Evolutionary conservation across 2,797 vertebrate species (phyloP).

Genomic region (Threskiornis aethiopicus): DNA sequence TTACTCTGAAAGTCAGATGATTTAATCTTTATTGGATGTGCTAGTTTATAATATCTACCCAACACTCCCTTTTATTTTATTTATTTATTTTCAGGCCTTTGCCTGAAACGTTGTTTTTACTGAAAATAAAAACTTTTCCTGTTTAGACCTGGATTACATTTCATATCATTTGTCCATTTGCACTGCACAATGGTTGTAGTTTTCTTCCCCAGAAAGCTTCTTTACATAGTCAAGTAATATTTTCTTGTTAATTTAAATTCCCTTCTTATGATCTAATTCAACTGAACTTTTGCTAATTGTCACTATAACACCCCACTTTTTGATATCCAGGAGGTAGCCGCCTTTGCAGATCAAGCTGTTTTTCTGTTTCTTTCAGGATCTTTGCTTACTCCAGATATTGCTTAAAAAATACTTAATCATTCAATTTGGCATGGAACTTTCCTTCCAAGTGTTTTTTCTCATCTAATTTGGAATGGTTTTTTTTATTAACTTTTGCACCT

Average conservation of each 20-base stretch:
- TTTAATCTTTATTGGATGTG: neutral
- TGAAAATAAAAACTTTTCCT: neutral
- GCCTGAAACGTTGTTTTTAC: neutral
- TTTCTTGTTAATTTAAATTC: neutral
- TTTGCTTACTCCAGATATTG: neutral
- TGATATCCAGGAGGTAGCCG: neutral
- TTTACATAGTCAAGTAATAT: neutral
- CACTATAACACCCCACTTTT: neutral
- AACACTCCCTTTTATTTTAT: neutral
- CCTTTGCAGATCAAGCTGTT: neutral
- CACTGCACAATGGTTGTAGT: neutral
- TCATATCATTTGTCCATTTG: neutral
- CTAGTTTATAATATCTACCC: neutral
- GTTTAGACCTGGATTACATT: neutral
- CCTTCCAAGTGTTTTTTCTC: neutral
- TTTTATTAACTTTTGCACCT: slow-evolving; percentile 2
- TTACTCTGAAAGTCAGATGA: neutral
- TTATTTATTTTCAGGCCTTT: neutral
- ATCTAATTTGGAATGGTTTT: neutral
- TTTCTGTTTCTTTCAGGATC: neutral
- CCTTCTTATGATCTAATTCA: neutral
- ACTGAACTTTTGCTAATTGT: neutral
- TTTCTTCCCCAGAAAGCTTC: neutral
- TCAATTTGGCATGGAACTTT: neutral
- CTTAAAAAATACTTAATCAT: neutral